A percentile compares a stretch with the other conserved stretches of the same genome.
Evolutionary conservation across 2,888 invertebrate species (phyloP).

Genomic region (Sphaerophoria rueppellii): DNA sequence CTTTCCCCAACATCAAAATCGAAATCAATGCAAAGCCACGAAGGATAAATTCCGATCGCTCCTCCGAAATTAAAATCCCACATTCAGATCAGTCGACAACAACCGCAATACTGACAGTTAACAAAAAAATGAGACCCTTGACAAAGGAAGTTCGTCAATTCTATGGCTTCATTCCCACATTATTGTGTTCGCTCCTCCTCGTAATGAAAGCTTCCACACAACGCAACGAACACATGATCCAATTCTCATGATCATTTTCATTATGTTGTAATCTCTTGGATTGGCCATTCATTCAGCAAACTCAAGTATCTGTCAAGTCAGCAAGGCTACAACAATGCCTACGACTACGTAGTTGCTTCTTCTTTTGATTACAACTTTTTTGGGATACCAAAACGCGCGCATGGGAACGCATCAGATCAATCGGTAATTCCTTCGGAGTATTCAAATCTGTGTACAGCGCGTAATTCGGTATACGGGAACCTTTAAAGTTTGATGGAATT

Average conservation of each 20-base stretch:
- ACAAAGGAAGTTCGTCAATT: slow-evolving; percentile 57
- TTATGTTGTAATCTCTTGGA: slow-evolving; percentile 55
- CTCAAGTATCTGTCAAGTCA: slow-evolving; percentile 45
- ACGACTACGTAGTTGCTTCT: not conserved
- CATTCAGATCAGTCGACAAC: slow-evolving; percentile 30
- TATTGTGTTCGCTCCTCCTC: not conserved
- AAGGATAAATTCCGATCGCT: slow-evolving; percentile 30
- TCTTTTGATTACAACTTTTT: not conserved
- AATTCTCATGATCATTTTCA: slow-evolving; percentile 63
- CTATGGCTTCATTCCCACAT: slow-evolving; percentile 71
- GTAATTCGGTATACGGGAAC: too few relatives aligned
- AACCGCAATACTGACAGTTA: not conserved
- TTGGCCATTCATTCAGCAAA: slow-evolving; percentile 44
- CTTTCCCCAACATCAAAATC: not conserved
- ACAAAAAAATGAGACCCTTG: not conserved
- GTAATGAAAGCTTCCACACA: slow-evolving; percentile 61
- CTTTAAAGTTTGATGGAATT: not conserved
- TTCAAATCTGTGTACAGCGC: not conserved
- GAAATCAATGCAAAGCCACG: slow-evolving; percentile 32
- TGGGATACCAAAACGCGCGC: slow-evolving; percentile 23
- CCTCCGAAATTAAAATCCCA: slow-evolving; percentile 24
- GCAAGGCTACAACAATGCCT: slow-evolving; percentile 38
- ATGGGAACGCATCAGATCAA: slow-evolving; percentile 63
- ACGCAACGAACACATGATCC: slow-evolving; percentile 57
- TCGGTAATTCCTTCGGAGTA: slow-evolving; percentile 33